Base-by-base conservation (phyloP, 2,888 invertebrate species). In the Empis livida region DNA sequence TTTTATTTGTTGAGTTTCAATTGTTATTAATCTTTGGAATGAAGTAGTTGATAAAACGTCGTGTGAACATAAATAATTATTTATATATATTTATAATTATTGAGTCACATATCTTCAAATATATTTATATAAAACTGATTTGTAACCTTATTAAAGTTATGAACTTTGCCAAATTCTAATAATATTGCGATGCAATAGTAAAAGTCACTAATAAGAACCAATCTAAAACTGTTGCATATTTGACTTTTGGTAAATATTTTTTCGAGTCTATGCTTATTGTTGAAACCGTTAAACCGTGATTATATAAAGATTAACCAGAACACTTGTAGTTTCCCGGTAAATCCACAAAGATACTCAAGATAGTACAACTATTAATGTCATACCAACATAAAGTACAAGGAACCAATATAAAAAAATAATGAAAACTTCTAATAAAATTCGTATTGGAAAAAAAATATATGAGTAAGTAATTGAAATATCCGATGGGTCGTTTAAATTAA, bases 321-420 rank as follows among this genome's bases (percentile, higher is more conserved):
- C 95, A 49, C 92, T 61, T 32, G 94, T 94, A 10, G 94, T 93
- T 68, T 95, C 94, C 64, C 95, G 94, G 70, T 95, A 95, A 54
- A 96, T 96, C 95, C 96, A 96, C 71, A 96, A 96, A 2, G 93
- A 93, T 16, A 96, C 95, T 95, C 96, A 96, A 41, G 93, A 94
- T 35, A 96, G 76, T 93, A 95, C 94, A 40, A 96, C 96, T 61
- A 96, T 96, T 52, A 96, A 0, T 89, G 89, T 73, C 96, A 95
- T 27, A 95, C 79, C 70, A 95, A 94, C 57, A 95, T 91, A 93
- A 94, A 95, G 65, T 95, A 95, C 0, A 93, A 92, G 1, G 95
- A 93, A 94, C 94, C 95, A 0, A 49, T 95, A 75, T 10, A 6
- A 32, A 13, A 32, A 32, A 4, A 32, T 13, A 32, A 27, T n/a